phyloP scores from a whole-genome alignment of 53 echinoderm and acorn worm genomes.

The Henricia sp. region DNA sequence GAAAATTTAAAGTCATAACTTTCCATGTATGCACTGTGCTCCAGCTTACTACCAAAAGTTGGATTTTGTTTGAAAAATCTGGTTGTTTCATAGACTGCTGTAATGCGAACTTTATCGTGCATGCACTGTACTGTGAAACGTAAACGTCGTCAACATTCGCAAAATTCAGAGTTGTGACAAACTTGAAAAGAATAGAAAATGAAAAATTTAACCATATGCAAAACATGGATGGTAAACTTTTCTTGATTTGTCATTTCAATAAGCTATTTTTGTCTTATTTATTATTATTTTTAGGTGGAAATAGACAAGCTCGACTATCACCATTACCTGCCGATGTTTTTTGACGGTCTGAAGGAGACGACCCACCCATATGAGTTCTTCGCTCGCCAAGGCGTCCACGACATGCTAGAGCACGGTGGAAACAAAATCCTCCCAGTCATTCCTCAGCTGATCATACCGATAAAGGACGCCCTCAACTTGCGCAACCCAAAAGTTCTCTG shows the following conservation, averaged over 20 bases:
- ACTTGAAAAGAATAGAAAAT: background rate
- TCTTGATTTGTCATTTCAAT: background rate
- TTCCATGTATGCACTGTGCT: too few relatives aligned
- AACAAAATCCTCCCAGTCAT: constrained; percentile 87
- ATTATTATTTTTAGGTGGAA: constrained; percentile 75
- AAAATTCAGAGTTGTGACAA: background rate
- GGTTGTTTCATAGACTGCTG: too few relatives aligned
- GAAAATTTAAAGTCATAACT: too few relatives aligned
- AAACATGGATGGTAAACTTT: background rate
- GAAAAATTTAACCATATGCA: background rate
- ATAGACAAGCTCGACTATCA: constrained; percentile 99
- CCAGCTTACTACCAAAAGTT: too few relatives aligned
- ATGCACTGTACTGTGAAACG: too few relatives aligned
- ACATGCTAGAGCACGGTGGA: constrained; percentile 98
- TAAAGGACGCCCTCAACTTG: constrained; percentile 85
- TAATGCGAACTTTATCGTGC: too few relatives aligned
- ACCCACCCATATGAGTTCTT: constrained; percentile 96
- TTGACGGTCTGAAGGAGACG: constrained; percentile 93
- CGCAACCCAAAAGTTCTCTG: constrained; percentile 83
- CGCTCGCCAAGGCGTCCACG: constrained; percentile 95
- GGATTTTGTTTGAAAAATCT: too few relatives aligned
- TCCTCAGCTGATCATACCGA: constrained; percentile 97
- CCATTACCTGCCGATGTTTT: constrained; percentile 99
- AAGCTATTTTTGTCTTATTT: background rate
- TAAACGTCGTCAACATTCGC: background rate